A percentile compares a stretch with the other conserved stretches of the same genome.
These are phyloP conservation scores for Chloroclysta siterata DNA, from an alignment of 2,888 invertebrate species.

Conservation along the genomic window DNA sequence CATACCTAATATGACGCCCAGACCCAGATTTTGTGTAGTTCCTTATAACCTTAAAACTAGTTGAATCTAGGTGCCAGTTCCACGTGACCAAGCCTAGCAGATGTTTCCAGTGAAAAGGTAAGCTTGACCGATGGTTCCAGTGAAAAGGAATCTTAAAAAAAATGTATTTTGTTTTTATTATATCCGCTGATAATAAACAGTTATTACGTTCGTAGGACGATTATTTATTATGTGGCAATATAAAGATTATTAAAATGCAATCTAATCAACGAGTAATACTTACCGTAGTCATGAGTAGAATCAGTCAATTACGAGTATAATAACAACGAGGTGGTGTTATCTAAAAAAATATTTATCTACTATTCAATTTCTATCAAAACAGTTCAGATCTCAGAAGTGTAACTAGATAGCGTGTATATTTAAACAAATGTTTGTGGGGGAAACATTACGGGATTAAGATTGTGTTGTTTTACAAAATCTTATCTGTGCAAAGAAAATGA, in stretches of 20 bases:
- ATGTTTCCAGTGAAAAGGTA: too few species aligned
- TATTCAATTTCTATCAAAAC: background rate
- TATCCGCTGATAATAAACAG: slow-evolving; percentile 1
- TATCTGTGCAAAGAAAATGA: background rate
- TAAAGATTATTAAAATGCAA: slow-evolving; percentile 13
- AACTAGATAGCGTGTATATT: background rate
- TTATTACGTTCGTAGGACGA: too few species aligned
- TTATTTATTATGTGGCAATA: background rate
- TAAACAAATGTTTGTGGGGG: slow-evolving; percentile 8
- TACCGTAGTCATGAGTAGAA: slow-evolving; percentile 16
- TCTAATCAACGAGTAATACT: slow-evolving; percentile 22
- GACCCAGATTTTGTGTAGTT: too few species aligned
- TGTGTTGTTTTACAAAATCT: background rate
- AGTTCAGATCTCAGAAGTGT: background rate
- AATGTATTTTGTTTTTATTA: too few species aligned
- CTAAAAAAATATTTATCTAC: background rate
- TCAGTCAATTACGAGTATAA: slow-evolving; percentile 5
- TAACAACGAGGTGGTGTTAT: slow-evolving; percentile 17
- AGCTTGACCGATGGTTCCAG: too few species aligned
- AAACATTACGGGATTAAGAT: slow-evolving; percentile 8
- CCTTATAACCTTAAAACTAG: too few species aligned
- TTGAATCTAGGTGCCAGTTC: too few species aligned
- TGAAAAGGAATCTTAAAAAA: too few species aligned
- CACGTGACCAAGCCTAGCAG: too few species aligned
- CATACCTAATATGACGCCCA: too few species aligned